phyloP scores from a whole-genome alignment of 2,113 vertebrate species.

The Brienomyrus brachyistius region DNA sequence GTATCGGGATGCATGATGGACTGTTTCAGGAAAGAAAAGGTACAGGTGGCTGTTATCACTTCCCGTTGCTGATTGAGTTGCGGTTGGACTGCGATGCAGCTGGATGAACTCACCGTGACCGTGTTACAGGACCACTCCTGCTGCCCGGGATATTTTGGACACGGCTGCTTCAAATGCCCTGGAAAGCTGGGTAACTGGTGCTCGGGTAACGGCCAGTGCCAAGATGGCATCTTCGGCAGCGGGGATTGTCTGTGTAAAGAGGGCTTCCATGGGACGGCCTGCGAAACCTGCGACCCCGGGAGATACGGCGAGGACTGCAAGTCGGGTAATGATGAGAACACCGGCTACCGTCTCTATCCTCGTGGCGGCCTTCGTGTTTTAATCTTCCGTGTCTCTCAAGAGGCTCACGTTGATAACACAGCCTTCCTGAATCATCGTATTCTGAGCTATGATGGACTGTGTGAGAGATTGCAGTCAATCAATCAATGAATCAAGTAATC shows the following conservation, averaged over 20 bases:
- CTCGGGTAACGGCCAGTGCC: conserved; percentile 77
- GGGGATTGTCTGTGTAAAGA: conserved; percentile 87
- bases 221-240: conserved; percentile 69
- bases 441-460: background rate
- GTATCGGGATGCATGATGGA: conserved; percentile 49
- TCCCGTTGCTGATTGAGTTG: background rate
- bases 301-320: conserved; percentile 76
- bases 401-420: background rate
- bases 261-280: conserved; percentile 88
- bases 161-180: conserved; percentile 79
- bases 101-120: background rate
- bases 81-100: background rate
- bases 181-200: conserved; percentile 72
- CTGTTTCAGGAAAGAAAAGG: conserved; percentile 43
- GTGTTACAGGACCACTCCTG: conserved; percentile 68
- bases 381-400: background rate
- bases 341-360: background rate
- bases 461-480: background rate
- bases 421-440: background rate
- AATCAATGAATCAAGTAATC: background rate
- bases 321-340: conserved; percentile 54
- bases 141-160: conserved; percentile 84
- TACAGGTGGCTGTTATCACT: conserved; percentile 22
- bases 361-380: background rate
- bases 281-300: conserved; percentile 87